Evolutionary conservation across 64 coral and sea anemone species (phyloP).

Genomic region (Dendrophyllia cribrosa): DNA sequence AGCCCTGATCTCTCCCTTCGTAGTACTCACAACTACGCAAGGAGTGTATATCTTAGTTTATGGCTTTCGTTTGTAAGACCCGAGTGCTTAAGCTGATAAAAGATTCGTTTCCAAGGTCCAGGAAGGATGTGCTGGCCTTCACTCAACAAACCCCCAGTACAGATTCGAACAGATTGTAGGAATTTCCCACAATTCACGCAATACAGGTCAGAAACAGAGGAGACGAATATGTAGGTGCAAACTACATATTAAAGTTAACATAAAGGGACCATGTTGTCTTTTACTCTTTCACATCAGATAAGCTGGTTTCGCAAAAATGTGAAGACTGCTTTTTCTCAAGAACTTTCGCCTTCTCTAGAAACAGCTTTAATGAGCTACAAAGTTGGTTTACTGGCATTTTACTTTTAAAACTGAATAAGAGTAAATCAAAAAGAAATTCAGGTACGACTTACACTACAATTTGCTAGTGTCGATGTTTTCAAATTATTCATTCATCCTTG

Average conservation of each 20-base stretch:
- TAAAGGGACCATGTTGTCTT: no score
- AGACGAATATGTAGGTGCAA: conserved; percentile 1
- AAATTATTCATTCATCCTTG: no score
- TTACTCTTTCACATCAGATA: no score
- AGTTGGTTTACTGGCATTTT: no score
- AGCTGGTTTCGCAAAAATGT: no score
- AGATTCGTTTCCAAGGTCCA: conserved; percentile 9
- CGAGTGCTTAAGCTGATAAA: conserved; percentile 47
- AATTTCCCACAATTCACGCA: neutral
- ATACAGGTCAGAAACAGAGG: conserved; percentile 14
- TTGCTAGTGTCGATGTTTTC: no score
- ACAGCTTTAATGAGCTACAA: no score
- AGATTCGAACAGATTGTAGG: neutral
- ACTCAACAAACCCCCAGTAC: conserved; percentile 6
- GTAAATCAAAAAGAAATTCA: no score
- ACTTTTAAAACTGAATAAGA: no score
- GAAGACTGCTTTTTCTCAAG: no score
- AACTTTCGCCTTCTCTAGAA: no score
- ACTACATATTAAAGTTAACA: neutral
- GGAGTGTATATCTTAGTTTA: conserved; percentile 67
- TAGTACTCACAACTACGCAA: conserved; percentile 85
- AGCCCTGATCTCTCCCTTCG: conserved; percentile 81
- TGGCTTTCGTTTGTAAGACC: conserved; percentile 62
- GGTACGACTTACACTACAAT: no score
- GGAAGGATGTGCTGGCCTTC: conserved; percentile 17